phyloP scores from a whole-genome alignment of 1,140 invertebrate genomes.

The Calliopsis andreniformis region DNA sequence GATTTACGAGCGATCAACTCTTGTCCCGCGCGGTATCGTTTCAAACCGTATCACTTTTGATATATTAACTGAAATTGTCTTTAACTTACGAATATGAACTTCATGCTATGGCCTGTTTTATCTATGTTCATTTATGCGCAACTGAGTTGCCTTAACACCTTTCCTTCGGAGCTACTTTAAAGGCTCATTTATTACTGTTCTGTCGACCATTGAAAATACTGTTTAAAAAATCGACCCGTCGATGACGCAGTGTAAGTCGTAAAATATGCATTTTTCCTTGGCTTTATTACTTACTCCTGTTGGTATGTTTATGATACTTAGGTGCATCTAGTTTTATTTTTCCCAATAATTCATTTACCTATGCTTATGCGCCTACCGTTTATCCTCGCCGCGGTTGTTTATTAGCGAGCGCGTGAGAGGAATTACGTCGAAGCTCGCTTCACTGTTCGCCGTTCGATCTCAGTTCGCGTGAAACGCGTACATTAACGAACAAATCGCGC shows the following conservation, averaged over 20 bases:
- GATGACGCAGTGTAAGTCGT: too few relatives aligned
- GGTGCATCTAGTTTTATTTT: conserved; percentile 41
- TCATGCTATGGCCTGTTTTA: neutral
- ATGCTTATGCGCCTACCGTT: conserved; percentile 25
- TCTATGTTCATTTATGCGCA: neutral
- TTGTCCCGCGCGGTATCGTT: neutral
- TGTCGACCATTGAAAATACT: neutral
- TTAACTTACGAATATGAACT: neutral
- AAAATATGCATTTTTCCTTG: neutral
- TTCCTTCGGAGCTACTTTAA: neutral
- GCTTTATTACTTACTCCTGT: conserved; percentile 25
- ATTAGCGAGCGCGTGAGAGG: conserved; percentile 23
- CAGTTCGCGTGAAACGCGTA: conserved; percentile 34
- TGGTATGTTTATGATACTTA: conserved; percentile 35
- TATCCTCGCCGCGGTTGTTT: conserved; percentile 39
- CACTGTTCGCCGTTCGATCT: neutral
- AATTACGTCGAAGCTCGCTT: conserved; percentile 1
- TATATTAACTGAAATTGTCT: neutral
- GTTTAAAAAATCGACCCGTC: too few relatives aligned
- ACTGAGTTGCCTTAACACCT: neutral
- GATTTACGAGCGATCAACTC: conserved; percentile 22
- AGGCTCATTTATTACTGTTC: neutral
- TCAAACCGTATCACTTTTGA: neutral
- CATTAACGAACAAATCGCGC: conserved; percentile 34
- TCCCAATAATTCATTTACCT: conserved; percentile 31